Conservation (phyloP, 1,140 invertebrate species). For the Micrasema longulum region DNA sequence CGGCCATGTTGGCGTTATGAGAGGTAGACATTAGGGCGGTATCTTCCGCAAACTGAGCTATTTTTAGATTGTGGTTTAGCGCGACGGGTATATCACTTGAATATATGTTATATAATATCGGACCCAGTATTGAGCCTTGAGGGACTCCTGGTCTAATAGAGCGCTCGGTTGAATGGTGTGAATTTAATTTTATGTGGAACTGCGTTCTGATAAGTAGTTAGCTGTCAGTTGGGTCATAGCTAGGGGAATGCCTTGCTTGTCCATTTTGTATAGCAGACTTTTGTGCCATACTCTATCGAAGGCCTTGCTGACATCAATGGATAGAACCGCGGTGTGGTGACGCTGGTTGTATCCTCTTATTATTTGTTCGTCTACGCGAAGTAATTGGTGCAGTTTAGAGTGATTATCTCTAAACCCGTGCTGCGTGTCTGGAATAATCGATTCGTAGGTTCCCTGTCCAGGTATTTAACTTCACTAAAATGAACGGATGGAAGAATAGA, state of each 20-base stretch:
- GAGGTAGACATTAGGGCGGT: too few relatives aligned
- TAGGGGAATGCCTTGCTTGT: neutral
- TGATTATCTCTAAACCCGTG: neutral
- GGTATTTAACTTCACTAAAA: too few relatives aligned
- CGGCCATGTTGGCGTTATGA: too few relatives aligned
- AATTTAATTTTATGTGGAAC: neutral
- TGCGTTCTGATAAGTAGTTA: neutral
- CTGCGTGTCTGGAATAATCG: neutral
- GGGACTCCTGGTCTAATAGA: too few relatives aligned
- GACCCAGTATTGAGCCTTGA: too few relatives aligned
- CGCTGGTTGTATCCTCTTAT: neutral
- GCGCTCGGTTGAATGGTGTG: too few relatives aligned
- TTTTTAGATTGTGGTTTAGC: too few relatives aligned
- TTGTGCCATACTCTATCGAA: neutral
- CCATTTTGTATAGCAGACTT: neutral
- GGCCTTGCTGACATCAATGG: neutral
- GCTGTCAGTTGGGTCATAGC: neutral
- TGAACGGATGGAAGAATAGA: too few relatives aligned
- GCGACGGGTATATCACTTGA: too few relatives aligned
- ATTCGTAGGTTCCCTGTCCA: too few relatives aligned
- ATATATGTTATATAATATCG: too few relatives aligned
- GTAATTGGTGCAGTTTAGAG: neutral
- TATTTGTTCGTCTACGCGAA: neutral
- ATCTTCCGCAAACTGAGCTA: too few relatives aligned
- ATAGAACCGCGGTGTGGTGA: neutral